Evolutionary conservation across 2,113 vertebrate genomes (phyloP).

Genomic region (Mystacornis crossleyi): DNA sequence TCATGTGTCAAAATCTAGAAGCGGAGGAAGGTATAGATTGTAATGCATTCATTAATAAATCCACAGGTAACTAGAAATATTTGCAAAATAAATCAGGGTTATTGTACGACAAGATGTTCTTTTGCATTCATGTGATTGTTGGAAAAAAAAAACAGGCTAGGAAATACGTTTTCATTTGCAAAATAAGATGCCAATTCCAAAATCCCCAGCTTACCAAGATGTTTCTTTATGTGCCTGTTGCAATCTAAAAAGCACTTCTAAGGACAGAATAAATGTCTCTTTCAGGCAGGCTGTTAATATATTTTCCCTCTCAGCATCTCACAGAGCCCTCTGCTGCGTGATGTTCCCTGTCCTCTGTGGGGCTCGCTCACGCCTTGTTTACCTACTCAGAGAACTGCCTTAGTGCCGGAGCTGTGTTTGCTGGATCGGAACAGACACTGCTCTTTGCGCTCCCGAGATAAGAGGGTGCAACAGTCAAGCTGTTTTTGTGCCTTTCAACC

Average conservation of each 20-base stretch:
- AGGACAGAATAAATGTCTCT: background rate
- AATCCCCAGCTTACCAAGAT: background rate
- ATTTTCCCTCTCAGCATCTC: background rate
- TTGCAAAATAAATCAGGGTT: background rate
- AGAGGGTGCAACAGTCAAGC: slow-evolving; percentile 27
- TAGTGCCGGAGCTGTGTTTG: background rate
- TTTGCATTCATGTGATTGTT: background rate
- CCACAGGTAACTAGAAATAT: background rate
- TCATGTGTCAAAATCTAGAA: background rate
- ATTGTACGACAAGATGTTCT: background rate
- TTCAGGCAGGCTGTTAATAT: background rate
- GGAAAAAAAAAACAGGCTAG: background rate
- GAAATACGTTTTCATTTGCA: background rate
- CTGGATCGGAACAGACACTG: slow-evolving; percentile 30
- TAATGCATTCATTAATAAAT: background rate
- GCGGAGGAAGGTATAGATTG: background rate
- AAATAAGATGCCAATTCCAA: background rate
- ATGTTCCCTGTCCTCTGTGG: background rate
- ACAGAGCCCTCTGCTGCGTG: fast-evolving
- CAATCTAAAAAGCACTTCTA: background rate
- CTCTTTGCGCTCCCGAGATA: slow-evolving; percentile 47
- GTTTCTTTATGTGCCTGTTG: background rate
- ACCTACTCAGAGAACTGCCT: background rate
- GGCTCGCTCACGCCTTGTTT: background rate
- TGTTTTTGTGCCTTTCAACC: background rate